Evolutionary conservation across 2,113 vertebrate genomes (phyloP).

Genomic region (Tragelaphus strepsiceros): DNA sequence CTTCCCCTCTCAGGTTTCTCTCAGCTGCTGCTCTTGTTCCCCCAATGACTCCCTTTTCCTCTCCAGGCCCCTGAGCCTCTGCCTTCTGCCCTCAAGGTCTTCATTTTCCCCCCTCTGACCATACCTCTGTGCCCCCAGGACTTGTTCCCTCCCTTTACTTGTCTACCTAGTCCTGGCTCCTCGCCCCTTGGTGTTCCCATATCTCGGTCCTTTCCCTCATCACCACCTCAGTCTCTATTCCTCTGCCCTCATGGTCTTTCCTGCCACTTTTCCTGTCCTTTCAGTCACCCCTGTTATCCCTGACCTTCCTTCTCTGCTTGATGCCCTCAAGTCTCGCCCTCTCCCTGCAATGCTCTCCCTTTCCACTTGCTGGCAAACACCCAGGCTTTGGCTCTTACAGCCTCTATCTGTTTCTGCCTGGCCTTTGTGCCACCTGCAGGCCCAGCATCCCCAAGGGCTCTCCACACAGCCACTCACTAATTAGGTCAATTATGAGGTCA

Average conservation of each 20-base stretch:
- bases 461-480: slow-evolving; percentile 65
- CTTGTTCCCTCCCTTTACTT: not conserved
- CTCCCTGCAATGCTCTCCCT: not conserved
- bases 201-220: not conserved
- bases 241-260: not conserved
- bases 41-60: not conserved
- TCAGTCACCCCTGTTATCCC: not conserved
- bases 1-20: not conserved
- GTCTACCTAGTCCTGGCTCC: not conserved
- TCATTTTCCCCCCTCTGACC: not conserved
- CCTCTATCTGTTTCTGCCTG: slow-evolving; percentile 40
- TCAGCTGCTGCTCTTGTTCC: not conserved
- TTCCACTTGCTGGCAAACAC: not conserved
- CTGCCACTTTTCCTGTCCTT: not conserved
- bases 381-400: slow-evolving; percentile 14
- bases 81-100: not conserved
- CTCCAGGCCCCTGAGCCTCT: not conserved
- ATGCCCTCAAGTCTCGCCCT: not conserved
- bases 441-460: slow-evolving; percentile 61
- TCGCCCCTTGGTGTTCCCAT: not conserved
- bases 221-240: not conserved
- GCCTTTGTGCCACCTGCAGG: slow-evolving; percentile 61
- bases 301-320: not conserved
- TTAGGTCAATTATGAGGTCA: slow-evolving; percentile 74
- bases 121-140: not conserved